Evolutionary conservation across 1,140 invertebrate genomes (phyloP).

Genomic region (Nebria ingens): DNA sequence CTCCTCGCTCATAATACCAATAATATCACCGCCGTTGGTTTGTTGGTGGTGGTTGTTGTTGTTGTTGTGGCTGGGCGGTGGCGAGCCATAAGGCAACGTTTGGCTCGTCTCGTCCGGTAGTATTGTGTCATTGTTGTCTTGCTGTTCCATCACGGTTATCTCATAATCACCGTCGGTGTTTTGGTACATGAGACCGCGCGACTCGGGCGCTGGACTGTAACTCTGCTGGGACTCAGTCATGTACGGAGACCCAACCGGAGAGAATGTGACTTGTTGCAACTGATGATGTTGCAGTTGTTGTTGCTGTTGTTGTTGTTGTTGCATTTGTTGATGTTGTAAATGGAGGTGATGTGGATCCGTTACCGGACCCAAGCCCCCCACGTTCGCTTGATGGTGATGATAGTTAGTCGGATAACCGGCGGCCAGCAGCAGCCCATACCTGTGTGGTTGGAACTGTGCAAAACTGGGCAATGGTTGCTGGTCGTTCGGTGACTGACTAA

Average conservation of each 20-base stretch:
- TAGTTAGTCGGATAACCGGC: conserved; percentile 34
- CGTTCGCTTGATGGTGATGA: conserved; percentile 41
- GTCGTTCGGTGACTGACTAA: conserved; percentile 9
- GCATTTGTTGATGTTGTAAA: conserved; percentile 19
- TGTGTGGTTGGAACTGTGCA: conserved; percentile 46
- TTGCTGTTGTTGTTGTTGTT: conserved; percentile 17
- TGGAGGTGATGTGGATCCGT: conserved; percentile 33
- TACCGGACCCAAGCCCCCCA: conserved; percentile 58
- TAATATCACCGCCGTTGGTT: conserved; percentile 13
- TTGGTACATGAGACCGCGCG: conserved; percentile 3
- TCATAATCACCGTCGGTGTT: conserved; percentile 18
- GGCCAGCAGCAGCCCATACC: conserved; percentile 41
- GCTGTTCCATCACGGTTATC: conserved; percentile 16
- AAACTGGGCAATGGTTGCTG: conserved; percentile 49
- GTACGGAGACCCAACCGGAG: conserved; percentile 9
- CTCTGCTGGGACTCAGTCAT: neutral
- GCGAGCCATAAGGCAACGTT: conserved; percentile 9
- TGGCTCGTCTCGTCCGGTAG: conserved; percentile 13
- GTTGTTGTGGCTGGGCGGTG: conserved; percentile 16
- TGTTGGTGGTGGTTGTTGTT: conserved; percentile 18
- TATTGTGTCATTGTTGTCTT: neutral
- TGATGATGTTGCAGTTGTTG: conserved; percentile 16
- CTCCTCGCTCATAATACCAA: conserved; percentile 15
- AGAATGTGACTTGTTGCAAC: conserved; percentile 9
- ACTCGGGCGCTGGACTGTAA: neutral